phyloP scores from a whole-genome alignment of 1,140 invertebrate species.

The Oncopodura yosiiana region DNA sequence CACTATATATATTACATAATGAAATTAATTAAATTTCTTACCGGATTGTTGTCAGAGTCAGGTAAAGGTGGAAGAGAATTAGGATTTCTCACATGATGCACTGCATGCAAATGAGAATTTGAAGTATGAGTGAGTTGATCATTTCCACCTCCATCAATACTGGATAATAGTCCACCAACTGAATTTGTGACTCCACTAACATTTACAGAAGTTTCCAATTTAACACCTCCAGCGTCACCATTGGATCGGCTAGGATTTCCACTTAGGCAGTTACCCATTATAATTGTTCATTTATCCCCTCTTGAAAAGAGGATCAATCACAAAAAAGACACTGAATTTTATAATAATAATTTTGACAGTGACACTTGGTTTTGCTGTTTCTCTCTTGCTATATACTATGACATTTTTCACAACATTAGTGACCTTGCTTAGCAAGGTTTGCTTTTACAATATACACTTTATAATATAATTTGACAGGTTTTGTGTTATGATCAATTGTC shows the following conservation, averaged over 20 bases:
- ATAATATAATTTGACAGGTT: too few relatives aligned
- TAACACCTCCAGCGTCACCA: conserved; percentile 11
- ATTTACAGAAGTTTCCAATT: conserved; percentile 21
- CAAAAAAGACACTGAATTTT: not conserved
- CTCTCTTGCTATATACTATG: too few relatives aligned
- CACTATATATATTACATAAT: not conserved
- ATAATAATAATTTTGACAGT: not conserved
- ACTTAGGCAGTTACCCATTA: conserved; percentile 32
- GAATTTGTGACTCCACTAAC: conserved; percentile 10
- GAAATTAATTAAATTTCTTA: not conserved
- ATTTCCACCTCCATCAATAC: conserved; percentile 16
- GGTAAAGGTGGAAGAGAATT: conserved; percentile 33
- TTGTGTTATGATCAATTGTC: too few relatives aligned
- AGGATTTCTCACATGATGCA: conserved; percentile 31
- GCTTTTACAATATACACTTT: too few relatives aligned
- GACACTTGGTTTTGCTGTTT: too few relatives aligned
- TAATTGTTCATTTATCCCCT: conserved; percentile 7
- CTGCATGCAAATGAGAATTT: conserved; percentile 25
- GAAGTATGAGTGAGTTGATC: conserved; percentile 13
- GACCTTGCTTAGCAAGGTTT: too few relatives aligned
- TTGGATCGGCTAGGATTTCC: conserved; percentile 22
- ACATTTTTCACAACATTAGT: too few relatives aligned
- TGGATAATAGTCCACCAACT: conserved; percentile 6
- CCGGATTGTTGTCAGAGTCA: conserved; percentile 31
- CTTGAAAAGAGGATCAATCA: not conserved